Evolutionary conservation across 2,113 vertebrate genomes (phyloP).

Genomic region (Tretioscincus oriximinensis): DNA sequence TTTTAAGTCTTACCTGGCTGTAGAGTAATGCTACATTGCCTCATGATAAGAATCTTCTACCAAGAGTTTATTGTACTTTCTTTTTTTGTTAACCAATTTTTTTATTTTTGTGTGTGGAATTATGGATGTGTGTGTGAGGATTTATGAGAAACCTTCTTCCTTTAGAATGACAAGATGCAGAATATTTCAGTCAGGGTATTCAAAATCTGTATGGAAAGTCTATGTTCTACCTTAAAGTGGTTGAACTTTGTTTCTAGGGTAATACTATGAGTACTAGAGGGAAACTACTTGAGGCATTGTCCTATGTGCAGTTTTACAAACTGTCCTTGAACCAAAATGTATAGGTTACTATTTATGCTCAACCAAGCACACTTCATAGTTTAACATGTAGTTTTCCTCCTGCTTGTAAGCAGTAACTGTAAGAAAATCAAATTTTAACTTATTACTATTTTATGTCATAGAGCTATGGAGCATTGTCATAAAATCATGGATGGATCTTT

Average conservation of each 20-base stretch:
- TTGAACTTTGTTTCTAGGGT: constrained; percentile 30
- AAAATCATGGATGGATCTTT: constrained; percentile 43
- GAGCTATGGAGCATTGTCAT: constrained; percentile 64
- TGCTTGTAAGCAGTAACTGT: constrained; percentile 45
- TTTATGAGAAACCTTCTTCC: constrained; percentile 54
- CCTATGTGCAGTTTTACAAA: constrained; percentile 66
- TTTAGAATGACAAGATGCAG: constrained; percentile 55
- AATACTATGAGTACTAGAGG: constrained; percentile 41
- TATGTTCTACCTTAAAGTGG: constrained; percentile 54
- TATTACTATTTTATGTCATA: constrained; percentile 48
- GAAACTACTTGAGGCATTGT: constrained; percentile 54
- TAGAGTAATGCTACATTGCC: constrained; percentile 73
- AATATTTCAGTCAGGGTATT: constrained; percentile 49
- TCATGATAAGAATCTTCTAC: constrained; percentile 73
- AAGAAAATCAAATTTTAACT: constrained; percentile 57
- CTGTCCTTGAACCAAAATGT: constrained; percentile 72
- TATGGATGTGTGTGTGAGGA: neutral
- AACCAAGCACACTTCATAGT: constrained; percentile 53
- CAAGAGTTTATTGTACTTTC: constrained; percentile 75
- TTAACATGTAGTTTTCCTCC: constrained; percentile 64
- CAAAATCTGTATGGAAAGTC: constrained; percentile 53
- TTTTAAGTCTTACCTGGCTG: constrained; percentile 76
- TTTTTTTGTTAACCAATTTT: constrained; percentile 70
- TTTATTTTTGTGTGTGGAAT: constrained; percentile 4
- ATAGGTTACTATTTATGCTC: constrained; percentile 49